Base-by-base conservation (phyloP, 2,888 invertebrate genomes). In the Nephrotoma guestfalica region DNA sequence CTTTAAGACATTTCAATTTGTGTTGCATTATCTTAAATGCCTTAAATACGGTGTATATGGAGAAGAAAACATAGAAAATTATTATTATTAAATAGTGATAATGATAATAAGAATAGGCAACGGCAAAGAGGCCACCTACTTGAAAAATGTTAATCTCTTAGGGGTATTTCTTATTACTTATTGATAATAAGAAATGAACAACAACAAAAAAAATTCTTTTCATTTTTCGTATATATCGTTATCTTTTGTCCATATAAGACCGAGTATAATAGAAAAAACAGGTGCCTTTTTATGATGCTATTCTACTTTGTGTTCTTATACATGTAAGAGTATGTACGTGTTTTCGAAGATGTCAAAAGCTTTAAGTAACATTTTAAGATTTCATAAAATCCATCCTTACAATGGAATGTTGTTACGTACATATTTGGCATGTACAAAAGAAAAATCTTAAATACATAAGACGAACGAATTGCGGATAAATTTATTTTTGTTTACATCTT, bases 1-100 rank as follows among this genome's bases (percentile, higher is more conserved):
- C 41, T 84, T 84, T 57, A 84, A 41, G 42, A 84, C 84, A 84
- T 84, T 84, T 84, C 84, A 84, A 84, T 84, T 84, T 84, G 41
- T 84, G 84, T 84, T 84, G 84, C 84, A 42, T 41, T 84, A 84
- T 71, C 71, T 18, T 71, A 71, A 71, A 71, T 71, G 30, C 30
- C 30, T 30, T 71, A 71, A 71, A 71, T 30, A 71, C 13, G 30
- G 71, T 51, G 47, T 57, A 57, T 15, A 15, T 15, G 6, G 11
- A 71, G 71, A 71, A 71, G 51, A 51, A 51, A 15, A 51, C 15
- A 51, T n/a, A 30, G 71, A 30, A 71, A 71, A 71, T 71, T 71
- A 71, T 71, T 71, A 71, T 71, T 71, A 71, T 71, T 71, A 30
- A 71, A 71, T 71, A 85, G 85, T 30, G 43, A 85, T 43, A 42